Percentiles rank a stretch among this genome's conserved stretches.
phyloP scores from a whole-genome alignment of 2,888 invertebrate genomes.

The Ephialtes manifestator region DNA sequence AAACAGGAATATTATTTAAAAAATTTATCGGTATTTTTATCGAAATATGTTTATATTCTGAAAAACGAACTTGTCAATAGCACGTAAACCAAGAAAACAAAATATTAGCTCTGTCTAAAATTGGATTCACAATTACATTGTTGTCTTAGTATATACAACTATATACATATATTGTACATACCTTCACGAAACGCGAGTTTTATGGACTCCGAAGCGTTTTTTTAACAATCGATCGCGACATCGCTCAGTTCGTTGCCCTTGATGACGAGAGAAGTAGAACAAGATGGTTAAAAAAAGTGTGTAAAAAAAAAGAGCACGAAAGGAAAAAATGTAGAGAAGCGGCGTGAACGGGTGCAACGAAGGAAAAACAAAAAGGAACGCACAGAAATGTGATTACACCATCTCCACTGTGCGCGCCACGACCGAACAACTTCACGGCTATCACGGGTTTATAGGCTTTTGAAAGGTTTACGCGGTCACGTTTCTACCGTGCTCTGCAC shows the following conservation, averaged over 20 bases:
- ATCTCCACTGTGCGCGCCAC: constrained; percentile 53
- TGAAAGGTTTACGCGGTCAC: constrained; percentile 70
- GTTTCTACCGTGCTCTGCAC: constrained; percentile 51
- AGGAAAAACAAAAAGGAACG: constrained; percentile 49
- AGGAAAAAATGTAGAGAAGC: constrained; percentile 39
- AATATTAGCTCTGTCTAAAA: too few relatives aligned
- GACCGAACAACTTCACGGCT: constrained; percentile 70
- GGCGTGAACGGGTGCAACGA: constrained; percentile 32
- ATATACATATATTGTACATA: neutral
- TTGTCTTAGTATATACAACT: too few relatives aligned
- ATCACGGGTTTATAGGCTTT: constrained; percentile 69
- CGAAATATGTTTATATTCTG: too few relatives aligned
- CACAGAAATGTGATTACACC: constrained; percentile 69
- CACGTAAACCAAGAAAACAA: too few relatives aligned
- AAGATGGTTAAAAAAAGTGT: constrained; percentile 53
- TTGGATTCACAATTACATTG: too few relatives aligned
- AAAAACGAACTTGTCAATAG: too few relatives aligned
- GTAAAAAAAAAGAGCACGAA: constrained; percentile 26
- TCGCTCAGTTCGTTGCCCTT: constrained; percentile 62
- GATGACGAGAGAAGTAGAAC: constrained; percentile 64
- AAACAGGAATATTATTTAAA: too few relatives aligned
- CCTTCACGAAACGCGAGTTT: neutral
- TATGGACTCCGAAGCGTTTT: neutral
- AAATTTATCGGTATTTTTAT: too few relatives aligned
- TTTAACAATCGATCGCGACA: constrained; percentile 54